These are phyloP conservation scores for Littorina saxatilis DNA, from an alignment of 1,140 invertebrate genomes.

Conservation along the genomic window DNA sequence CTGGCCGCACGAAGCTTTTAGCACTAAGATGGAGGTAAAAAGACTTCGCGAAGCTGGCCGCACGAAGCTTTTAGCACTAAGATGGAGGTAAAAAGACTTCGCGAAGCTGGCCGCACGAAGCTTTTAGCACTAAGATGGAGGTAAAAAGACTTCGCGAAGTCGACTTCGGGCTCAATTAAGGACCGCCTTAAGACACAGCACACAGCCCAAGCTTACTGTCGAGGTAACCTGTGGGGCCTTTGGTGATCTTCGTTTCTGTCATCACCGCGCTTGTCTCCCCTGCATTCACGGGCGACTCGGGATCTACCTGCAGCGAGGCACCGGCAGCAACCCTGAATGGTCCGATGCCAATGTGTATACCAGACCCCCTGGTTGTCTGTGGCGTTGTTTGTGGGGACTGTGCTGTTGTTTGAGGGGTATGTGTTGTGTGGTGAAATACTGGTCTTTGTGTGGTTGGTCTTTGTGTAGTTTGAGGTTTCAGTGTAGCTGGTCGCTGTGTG, in stretches of 20 bases:
- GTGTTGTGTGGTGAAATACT: background rate
- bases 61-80: no score
- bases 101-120: no score
- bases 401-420: constrained; percentile 6
- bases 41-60: no score
- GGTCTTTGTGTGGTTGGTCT: background rate
- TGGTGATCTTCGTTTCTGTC: constrained; percentile 11
- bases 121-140: no score
- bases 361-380: background rate
- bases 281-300: background rate
- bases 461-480: background rate
- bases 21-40: no score
- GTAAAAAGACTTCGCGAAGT: no score
- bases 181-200: no score
- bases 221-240: background rate
- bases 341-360: no score
- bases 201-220: constrained; percentile 11
- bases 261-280: constrained; percentile 2
- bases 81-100: no score
- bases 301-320: background rate
- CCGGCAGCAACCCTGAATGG: background rate
- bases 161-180: no score
- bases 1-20: no score
- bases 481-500: background rate
- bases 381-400: background rate